Base-by-base conservation (phyloP, 53 echinoderm and acorn worm species). In the Echinometra lucunter region DNA sequence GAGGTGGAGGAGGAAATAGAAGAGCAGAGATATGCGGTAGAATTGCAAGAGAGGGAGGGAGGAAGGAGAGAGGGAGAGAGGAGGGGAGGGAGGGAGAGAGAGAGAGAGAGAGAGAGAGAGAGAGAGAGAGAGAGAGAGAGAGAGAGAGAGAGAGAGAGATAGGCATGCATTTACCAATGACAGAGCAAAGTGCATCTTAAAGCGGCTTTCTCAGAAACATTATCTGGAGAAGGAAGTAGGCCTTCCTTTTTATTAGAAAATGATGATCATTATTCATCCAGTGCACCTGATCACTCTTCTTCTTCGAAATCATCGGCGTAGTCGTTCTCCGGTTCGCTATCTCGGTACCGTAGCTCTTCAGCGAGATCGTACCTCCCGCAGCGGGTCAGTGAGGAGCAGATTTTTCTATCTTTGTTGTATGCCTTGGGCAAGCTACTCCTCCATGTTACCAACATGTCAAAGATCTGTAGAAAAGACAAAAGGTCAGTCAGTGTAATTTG, bases 281-380 rank as follows among this genome's bases (percentile, higher is more conserved):
- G 13, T 1, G 13, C 15, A 49, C 17, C 1, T 90, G 38, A 90
- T 90, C n/a, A n/a, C n/a, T n/a, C n/a, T n/a, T 90, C 42, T 57
- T 90, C 63, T 12, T 90, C 90, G 3, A 40, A 38, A 0, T 67
- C 72, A n/a, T 78, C 89, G 28, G 57, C 90, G 89, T 89, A 85
- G 1, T 95, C 95, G 32, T 74, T 93, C 27, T 95, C 94, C 17
- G 42, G 58, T 23, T 96, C 96, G 7, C 66, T 57, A 21, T 97
- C 96, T 28, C 98, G 88, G 37, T 97, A 96, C 55, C 95, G 95
- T 18, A 98, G 91, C 90, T 98, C 98, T 82, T 98, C 98, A 18
- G 97, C 96, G 38, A 98, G 95, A 63, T 98, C 98, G 69, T 98
- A 98, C 30, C 98, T 95, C 15, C 98, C 98, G 74, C 98, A 97